phyloP scores from a whole-genome alignment of 2,113 vertebrate genomes.

The Leuciscus idus region DNA sequence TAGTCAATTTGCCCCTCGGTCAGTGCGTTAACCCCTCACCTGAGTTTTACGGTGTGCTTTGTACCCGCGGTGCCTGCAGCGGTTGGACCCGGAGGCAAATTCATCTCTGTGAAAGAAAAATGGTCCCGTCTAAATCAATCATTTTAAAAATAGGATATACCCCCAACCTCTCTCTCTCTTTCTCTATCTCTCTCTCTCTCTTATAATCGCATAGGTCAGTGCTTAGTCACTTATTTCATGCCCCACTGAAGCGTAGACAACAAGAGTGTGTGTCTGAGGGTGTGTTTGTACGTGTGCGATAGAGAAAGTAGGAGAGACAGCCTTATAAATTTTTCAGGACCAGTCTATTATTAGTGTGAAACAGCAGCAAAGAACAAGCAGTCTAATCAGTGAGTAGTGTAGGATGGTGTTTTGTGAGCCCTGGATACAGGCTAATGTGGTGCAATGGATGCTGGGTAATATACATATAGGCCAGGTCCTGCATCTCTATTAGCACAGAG shows the following conservation, averaged over 20 bases:
- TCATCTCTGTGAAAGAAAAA: slow-evolving; percentile 50
- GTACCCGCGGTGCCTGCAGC: not conserved
- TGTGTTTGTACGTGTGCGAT: not conserved
- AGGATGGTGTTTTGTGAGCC: slow-evolving; percentile 7
- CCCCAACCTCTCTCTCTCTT: not conserved
- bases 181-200: not conserved
- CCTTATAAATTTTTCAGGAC: slow-evolving; percentile 34
- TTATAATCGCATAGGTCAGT: slow-evolving; percentile 46
- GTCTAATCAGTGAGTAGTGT: slow-evolving; percentile 23
- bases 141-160: slow-evolving; percentile 50
- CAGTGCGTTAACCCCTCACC: not conserved
- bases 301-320: slow-evolving; percentile 35
- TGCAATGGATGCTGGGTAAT: slow-evolving; percentile 22
- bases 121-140: slow-evolving; percentile 49
- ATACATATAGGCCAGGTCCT: slow-evolving; percentile 13
- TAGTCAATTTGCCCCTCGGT: not conserved
- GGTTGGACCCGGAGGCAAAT: slow-evolving; percentile 36
- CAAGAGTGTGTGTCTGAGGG: slow-evolving; percentile 42
- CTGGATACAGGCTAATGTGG: slow-evolving; percentile 12
- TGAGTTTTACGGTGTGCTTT: slow-evolving; percentile 4
- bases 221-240: slow-evolving; percentile 51
- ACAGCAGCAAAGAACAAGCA: slow-evolving; percentile 39
- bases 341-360: slow-evolving; percentile 41
- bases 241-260: slow-evolving; percentile 48
- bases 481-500: not conserved